Base-by-base conservation (phyloP, 1,140 invertebrate species). In the Macrobrachium rosenbergii region DNA sequence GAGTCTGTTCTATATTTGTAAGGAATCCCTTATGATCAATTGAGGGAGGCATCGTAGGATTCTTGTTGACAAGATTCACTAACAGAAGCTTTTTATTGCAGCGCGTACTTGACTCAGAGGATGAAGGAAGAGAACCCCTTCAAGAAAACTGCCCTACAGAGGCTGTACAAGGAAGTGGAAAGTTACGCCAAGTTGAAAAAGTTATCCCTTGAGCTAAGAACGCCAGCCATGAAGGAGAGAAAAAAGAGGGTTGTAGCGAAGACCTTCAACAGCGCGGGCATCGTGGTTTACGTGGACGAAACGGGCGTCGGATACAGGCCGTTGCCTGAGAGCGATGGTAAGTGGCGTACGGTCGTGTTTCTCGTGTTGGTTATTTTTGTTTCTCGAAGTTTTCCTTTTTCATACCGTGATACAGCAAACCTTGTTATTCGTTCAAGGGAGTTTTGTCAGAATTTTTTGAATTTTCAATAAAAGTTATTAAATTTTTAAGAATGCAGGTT, bases 221-320 rank as follows among this genome's bases (percentile, higher is more conserved):
- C 94, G 16, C 90, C 92, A 75, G 92, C 92, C 73, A 95, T 96
- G 92, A 94, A 94, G 90, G 91, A 92, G 60, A 92, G 96, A 84
- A 93, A 95, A 45, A 95, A 94, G 89, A 94, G 94, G 87, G 94
- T 95, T n/a, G 94, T 97, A 2, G 92, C 95, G 45, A 95, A 94
- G 91, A 95, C 95, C 45, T 96, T 98, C 89, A 96, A 98, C 92
- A 94, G 94, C 87, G 95, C 95, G 88, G 98, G 98, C 3, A 95
- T 99, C 91, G 96, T 98, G 62, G 97, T 98, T 6, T 97, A 97
- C 2, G 96, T 95, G 85, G 95, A 95, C 88, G 95, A 96, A 91
- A 95, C 95, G 5, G 93, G 96, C 90, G 91, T 97, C 11, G 97
- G 97, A 2, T 98, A 98, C 90, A 93, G 97, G 87, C 93, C 94